Conservation (phyloP, 2,113 vertebrate species). For the Nymphicus hollandicus region DNA sequence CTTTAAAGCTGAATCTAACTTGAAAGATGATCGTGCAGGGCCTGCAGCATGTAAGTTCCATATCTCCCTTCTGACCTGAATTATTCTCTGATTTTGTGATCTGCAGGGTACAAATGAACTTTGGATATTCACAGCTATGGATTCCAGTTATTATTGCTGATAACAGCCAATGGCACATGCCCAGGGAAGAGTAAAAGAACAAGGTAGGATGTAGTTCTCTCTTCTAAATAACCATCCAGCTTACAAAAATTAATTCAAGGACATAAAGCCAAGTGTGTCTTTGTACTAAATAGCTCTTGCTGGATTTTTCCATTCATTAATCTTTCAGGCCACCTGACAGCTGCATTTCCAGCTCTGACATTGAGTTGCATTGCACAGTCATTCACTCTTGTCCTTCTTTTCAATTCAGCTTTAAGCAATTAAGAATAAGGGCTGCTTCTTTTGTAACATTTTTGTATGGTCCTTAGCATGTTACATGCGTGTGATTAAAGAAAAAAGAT, state of each 20-base stretch:
- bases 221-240: neutral
- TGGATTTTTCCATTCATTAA: neutral
- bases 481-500: neutral
- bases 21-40: neutral
- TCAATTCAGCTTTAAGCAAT: neutral
- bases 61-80: neutral
- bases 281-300: neutral
- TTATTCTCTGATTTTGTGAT: neutral
- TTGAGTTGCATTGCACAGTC: neutral
- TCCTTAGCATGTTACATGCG: accelerated
- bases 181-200: neutral
- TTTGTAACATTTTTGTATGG: neutral
- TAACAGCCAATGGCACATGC: neutral
- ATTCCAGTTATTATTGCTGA: too few species aligned
- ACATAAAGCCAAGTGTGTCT: neutral
- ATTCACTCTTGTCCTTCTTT: neutral
- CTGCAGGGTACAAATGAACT: neutral
- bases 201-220: neutral
- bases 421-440: neutral
- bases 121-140: neutral
- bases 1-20: neutral
- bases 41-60: neutral
- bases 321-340: neutral
- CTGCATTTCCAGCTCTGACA: neutral
- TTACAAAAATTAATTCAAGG: neutral